phyloP scores from a whole-genome alignment of 2,113 vertebrate genomes.

The Pygoscelis adeliae region DNA sequence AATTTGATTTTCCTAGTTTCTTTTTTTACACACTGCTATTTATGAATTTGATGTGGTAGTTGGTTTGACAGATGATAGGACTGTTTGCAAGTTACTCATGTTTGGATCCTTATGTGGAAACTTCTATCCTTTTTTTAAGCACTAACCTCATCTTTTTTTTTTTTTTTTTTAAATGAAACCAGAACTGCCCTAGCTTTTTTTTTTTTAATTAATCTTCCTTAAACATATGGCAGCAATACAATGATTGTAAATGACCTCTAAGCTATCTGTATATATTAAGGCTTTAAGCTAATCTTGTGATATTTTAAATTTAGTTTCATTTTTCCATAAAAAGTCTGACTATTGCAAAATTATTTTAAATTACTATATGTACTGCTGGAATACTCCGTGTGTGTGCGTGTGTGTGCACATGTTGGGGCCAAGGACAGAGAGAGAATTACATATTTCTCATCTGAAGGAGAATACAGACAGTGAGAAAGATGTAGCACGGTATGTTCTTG shows the following conservation, averaged over 20 bases:
- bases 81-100: not conserved
- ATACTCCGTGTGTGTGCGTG: fast-evolving
- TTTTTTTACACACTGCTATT: not conserved
- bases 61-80: slow-evolving; percentile 12
- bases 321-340: not conserved
- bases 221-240: not conserved
- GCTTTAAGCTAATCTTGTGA: not conserved
- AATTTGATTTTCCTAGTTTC: not conserved
- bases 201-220: not conserved
- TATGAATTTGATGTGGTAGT: not conserved
- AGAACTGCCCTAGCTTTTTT: not conserved
- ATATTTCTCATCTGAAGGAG: not conserved
- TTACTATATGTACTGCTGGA: not conserved
- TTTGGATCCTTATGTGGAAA: not conserved
- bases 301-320: not conserved
- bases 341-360: not conserved
- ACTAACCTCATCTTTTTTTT: not conserved
- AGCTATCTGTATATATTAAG: not conserved
- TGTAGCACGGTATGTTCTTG: slow-evolving; percentile 15
- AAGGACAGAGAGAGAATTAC: not conserved
- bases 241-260: not conserved
- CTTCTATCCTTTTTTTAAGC: not conserved
- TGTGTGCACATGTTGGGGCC: not conserved
- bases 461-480: not conserved
- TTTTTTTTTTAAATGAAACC: not conserved